A percentile compares a stretch with the other conserved stretches of the same genome.
Evolutionary conservation across 2,888 invertebrate species (phyloP).

Genomic region (Meiosimyza platycephala): DNA sequence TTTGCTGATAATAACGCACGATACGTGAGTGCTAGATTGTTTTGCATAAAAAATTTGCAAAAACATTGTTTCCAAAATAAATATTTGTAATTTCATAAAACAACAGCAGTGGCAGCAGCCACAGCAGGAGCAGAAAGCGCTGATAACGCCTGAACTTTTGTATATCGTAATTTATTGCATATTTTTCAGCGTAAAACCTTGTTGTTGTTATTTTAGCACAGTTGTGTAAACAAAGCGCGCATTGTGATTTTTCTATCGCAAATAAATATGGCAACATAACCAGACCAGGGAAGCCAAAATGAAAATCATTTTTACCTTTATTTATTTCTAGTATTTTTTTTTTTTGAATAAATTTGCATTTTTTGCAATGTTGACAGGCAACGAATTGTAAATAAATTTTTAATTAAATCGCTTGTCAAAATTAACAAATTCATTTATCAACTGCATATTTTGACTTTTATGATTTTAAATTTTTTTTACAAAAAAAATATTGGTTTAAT

Average conservation of each 20-base stretch:
- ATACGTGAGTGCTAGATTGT: too few relatives aligned
- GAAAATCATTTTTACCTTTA: background rate
- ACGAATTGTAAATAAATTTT: background rate
- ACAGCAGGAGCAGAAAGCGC: background rate
- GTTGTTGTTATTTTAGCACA: slow-evolving; percentile 18
- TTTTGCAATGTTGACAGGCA: background rate
- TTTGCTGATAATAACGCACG: too few relatives aligned
- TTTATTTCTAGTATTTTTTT: background rate
- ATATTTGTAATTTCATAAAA: slow-evolving; percentile 7
- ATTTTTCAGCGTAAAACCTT: slow-evolving; percentile 10
- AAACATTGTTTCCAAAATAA: background rate
- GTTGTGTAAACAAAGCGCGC: slow-evolving; percentile 20
- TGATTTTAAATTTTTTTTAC: background rate
- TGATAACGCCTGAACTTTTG: slow-evolving; percentile 1
- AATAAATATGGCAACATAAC: background rate
- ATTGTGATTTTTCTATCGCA: background rate
- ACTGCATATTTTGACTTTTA: background rate
- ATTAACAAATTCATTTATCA: background rate
- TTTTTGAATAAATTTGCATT: background rate
- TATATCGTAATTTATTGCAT: slow-evolving; percentile 21
- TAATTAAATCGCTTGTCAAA: background rate
- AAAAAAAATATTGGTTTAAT: background rate
- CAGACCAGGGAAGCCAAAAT: too few relatives aligned
- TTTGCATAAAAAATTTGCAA: too few relatives aligned
- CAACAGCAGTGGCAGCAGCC: slow-evolving; percentile 2